Evolutionary conservation across 2,113 vertebrate species (phyloP).

Genomic region (Prionailurus bengalensis): DNA sequence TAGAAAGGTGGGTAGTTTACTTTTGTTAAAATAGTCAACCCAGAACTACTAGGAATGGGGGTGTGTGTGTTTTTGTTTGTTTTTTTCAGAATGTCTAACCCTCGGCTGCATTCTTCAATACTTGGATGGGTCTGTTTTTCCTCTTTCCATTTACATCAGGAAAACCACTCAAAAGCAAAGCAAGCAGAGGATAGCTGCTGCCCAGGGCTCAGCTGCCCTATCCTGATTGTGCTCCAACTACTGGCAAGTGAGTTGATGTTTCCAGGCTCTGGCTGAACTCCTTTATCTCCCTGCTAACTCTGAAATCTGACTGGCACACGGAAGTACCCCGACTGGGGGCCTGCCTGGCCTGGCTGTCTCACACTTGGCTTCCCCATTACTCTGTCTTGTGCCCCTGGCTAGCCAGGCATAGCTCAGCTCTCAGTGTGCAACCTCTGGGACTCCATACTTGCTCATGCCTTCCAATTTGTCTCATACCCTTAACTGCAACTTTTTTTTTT

Average conservation of each 20-base stretch:
- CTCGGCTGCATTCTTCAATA: neutral
- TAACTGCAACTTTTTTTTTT: neutral
- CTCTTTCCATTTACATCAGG: neutral
- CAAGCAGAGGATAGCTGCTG: neutral
- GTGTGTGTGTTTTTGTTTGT: neutral
- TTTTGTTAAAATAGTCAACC: slow-evolving; percentile 36
- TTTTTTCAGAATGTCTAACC: neutral
- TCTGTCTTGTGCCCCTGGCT: neutral
- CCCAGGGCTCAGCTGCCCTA: neutral
- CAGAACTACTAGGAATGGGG: neutral
- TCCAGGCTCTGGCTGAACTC: neutral
- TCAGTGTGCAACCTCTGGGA: neutral
- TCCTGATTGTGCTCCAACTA: neutral
- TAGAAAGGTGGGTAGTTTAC: neutral
- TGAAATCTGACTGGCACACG: neutral
- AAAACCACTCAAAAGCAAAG: neutral
- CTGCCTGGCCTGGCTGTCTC: neutral
- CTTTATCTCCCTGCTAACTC: neutral
- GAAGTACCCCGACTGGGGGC: too few relatives aligned
- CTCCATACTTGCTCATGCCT: neutral
- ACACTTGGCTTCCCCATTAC: neutral
- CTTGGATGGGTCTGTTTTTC: neutral
- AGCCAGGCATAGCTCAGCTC: neutral
- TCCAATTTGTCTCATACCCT: neutral
- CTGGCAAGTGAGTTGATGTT: neutral